Conservation (phyloP, 1,140 invertebrate genomes). For the Lasioglossum baleicum region DNA sequence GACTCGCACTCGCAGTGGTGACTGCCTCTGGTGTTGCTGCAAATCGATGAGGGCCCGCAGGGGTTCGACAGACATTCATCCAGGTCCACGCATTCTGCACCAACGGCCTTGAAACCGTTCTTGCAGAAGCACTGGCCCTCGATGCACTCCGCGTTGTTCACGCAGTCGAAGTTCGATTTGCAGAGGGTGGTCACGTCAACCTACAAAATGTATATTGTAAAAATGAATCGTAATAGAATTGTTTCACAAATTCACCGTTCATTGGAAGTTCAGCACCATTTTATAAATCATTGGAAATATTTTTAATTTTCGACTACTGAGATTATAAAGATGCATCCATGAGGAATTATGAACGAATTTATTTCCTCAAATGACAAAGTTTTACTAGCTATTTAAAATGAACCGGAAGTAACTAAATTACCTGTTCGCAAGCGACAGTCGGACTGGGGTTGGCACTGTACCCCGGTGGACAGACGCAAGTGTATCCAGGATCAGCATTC, state of each 20-base stretch:
- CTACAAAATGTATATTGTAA: constrained; percentile 74
- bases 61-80: constrained; percentile 89
- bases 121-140: constrained; percentile 95
- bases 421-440: constrained; percentile 92
- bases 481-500: constrained; percentile 92
- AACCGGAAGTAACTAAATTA: constrained; percentile 65
- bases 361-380: too few relatives aligned
- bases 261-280: too few relatives aligned
- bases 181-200: constrained; percentile 92
- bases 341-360: too few relatives aligned
- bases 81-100: constrained; percentile 89
- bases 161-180: constrained; percentile 93
- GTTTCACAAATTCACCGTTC: too few relatives aligned
- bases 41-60: constrained; percentile 91
- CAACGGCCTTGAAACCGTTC: constrained; percentile 90
- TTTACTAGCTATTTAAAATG: background rate
- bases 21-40: constrained; percentile 90
- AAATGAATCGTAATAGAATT: background rate
- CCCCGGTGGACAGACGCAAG: constrained; percentile 93
- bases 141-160: constrained; percentile 94
- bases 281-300: too few relatives aligned
- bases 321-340: too few relatives aligned
- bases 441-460: constrained; percentile 90
- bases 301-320: too few relatives aligned
- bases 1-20: constrained; percentile 93